phyloP scores from a whole-genome alignment of 2,113 vertebrate genomes.

The Tragelaphus buxtoni region DNA sequence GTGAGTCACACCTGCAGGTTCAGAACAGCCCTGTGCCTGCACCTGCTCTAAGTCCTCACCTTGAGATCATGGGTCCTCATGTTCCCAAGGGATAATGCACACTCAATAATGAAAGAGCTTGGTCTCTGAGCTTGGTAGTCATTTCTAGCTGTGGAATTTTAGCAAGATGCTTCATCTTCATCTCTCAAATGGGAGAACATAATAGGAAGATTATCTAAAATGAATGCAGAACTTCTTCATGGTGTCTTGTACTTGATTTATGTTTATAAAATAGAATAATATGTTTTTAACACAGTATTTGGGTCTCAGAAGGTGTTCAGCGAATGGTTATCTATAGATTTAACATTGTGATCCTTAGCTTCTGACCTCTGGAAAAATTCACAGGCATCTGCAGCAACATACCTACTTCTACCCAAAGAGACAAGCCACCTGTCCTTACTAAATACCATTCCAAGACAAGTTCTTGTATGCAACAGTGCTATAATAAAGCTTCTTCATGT shows the following conservation, averaged over 20 bases:
- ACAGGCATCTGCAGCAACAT: not conserved
- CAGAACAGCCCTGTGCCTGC: not conserved
- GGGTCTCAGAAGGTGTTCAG: not conserved
- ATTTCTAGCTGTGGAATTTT: not conserved
- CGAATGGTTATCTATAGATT: not conserved
- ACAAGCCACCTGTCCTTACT: conserved; percentile 31
- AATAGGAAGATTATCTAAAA: not conserved
- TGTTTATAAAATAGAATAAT: not conserved
- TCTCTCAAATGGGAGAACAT: not conserved
- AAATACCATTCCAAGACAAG: conserved; percentile 37
- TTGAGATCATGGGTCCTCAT: not conserved
- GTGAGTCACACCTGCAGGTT: not conserved
- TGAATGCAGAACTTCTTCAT: not conserved
- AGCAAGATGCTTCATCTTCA: not conserved
- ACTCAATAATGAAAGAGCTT: not conserved
- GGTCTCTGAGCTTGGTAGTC: not conserved
- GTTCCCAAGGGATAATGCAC: not conserved
- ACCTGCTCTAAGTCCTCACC: not conserved
- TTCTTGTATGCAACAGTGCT: conserved; percentile 30
- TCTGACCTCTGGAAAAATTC: not conserved
- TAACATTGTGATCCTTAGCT: not conserved
- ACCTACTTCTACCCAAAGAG: not conserved
- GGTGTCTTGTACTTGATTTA: not conserved
- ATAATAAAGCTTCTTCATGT: conserved; percentile 44
- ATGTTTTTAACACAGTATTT: not conserved